Percentiles rank a stretch among this genome's conserved stretches.
phyloP scores from a whole-genome alignment of 2,797 vertebrate genomes.

The Onychomys torridus region DNA sequence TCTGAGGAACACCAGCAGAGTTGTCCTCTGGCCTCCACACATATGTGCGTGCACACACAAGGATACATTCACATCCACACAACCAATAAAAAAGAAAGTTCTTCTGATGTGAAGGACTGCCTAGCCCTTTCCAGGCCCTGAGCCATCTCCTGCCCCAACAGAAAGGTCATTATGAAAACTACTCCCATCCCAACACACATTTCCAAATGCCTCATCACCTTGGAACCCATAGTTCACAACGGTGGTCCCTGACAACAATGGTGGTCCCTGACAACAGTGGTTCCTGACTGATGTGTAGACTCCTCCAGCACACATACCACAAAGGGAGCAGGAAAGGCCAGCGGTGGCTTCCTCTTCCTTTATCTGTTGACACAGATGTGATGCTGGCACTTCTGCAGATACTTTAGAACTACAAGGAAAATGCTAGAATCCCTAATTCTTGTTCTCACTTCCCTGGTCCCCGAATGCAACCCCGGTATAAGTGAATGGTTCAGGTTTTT shows the following conservation, averaged over 20 bases:
- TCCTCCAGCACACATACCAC: not conserved
- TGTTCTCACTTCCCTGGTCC: not conserved
- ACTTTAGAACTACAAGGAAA: slow-evolving; percentile 1
- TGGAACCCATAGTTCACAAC: not conserved
- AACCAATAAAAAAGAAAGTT: not conserved
- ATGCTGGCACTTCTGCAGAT: slow-evolving; percentile 6
- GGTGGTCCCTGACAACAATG: not conserved
- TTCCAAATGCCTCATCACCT: not conserved
- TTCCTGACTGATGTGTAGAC: not conserved
- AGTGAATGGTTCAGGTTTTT: slow-evolving; percentile 18
- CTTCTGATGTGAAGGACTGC: not conserved
- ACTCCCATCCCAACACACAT: not conserved
- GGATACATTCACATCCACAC: not conserved
- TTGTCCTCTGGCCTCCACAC: not conserved
- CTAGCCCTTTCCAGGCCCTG: not conserved
- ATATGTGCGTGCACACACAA: too few species aligned
- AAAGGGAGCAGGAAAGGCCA: not conserved
- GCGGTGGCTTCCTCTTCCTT: not conserved
- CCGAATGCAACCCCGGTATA: not conserved
- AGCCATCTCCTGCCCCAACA: not conserved
- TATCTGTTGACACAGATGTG: not conserved
- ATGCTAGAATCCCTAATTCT: not conserved
- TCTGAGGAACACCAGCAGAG: not conserved
- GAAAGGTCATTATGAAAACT: not conserved
- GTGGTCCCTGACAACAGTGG: not conserved